Percentiles rank a stretch among this genome's conserved stretches.
These are phyloP conservation scores for Goniozus legneri DNA, from an alignment of 1,140 invertebrate genomes.

Conservation along the genomic window DNA sequence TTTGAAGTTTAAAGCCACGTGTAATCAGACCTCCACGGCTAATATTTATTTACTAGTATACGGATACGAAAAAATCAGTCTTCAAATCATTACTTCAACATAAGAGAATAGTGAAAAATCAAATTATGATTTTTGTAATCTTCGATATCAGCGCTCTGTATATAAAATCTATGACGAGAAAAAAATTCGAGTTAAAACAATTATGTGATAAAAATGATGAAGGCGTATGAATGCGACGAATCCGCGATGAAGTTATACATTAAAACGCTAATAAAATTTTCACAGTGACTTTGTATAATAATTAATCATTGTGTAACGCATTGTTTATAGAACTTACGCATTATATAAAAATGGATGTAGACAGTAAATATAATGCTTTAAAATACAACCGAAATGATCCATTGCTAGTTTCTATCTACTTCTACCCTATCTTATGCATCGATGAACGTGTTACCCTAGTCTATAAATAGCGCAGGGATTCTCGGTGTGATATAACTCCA, in stretches of 20 bases:
- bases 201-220: conserved; percentile 2
- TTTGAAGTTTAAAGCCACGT: too few relatives aligned
- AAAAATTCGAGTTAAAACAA: conserved; percentile 5
- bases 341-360: conserved; percentile 9
- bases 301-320: conserved; percentile 1
- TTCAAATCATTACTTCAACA: too few relatives aligned
- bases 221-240: conserved; percentile 1
- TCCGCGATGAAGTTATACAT: neutral
- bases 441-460: too few relatives aligned
- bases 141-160: neutral
- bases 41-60: too few relatives aligned
- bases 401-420: too few relatives aligned
- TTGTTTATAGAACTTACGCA: conserved; percentile 10
- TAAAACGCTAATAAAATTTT: conserved; percentile 4
- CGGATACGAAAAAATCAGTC: too few relatives aligned
- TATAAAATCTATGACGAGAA: conserved; percentile 4
- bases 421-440: too few relatives aligned
- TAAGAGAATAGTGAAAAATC: neutral
- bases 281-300: conserved; percentile 10
- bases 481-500: too few relatives aligned
- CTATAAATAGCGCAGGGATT: too few relatives aligned
- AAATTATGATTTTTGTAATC: conserved; percentile 1
- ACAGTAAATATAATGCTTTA: too few relatives aligned
- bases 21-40: too few relatives aligned
- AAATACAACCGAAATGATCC: too few relatives aligned